These are phyloP conservation scores for Zootoca vivipara DNA, from an alignment of 2,113 vertebrate species.

Conservation along the genomic window DNA sequence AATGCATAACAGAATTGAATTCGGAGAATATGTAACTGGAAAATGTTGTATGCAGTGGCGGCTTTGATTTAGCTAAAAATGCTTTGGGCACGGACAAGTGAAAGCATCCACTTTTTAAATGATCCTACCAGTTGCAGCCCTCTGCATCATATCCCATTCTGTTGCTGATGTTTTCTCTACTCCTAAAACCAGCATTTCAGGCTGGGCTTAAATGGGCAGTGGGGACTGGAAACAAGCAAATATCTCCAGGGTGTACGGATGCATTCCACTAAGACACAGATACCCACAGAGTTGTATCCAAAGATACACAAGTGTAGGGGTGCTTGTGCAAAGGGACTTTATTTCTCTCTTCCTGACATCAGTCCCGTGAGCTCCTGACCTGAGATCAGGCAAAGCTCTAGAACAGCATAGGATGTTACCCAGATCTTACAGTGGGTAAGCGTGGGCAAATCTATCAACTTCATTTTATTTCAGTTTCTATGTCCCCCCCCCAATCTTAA, in stretches of 20 bases:
- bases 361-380: constrained; percentile 16
- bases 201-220: no score
- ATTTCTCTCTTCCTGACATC: constrained; percentile 28
- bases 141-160: no score
- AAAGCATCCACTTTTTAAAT: background rate
- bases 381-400: background rate
- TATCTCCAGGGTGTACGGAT: no score
- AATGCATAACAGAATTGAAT: no score
- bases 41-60: background rate
- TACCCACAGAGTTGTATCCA: background rate
- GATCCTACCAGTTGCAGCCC: no score
- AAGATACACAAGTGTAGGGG: background rate
- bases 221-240: no score
- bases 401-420: background rate
- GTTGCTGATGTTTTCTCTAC: no score
- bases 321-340: background rate
- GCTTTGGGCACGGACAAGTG: background rate
- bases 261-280: no score
- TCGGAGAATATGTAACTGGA: background rate
- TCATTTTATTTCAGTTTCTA: no score
- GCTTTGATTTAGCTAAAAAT: background rate
- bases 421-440: background rate
- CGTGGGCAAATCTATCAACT: background rate
- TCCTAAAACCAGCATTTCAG: no score
- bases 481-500: background rate